A percentile compares a stretch with the other conserved stretches of the same genome.
phyloP scores from a whole-genome alignment of 2,113 vertebrate species.

The Gnathonemus longibarbis region DNA sequence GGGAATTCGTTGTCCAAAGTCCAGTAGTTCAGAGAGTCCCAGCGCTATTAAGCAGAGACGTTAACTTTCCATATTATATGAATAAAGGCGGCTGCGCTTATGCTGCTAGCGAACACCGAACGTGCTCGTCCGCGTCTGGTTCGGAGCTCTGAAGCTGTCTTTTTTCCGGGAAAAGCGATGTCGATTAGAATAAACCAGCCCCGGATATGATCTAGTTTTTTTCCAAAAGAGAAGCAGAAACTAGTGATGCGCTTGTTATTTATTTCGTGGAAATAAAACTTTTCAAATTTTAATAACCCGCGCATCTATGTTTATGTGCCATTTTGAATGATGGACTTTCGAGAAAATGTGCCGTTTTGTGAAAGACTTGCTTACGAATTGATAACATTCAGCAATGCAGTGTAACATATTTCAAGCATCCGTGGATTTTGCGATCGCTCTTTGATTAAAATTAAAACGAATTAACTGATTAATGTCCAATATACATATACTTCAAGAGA shows the following conservation, averaged over 20 bases:
- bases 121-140: not conserved
- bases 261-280: not conserved
- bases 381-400: not conserved
- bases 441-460: not conserved
- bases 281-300: not conserved
- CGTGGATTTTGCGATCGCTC: not conserved
- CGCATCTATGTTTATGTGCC: not conserved
- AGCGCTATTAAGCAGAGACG: not conserved
- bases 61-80: conserved; percentile 4
- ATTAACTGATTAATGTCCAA: not conserved
- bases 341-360: not conserved
- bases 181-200: conserved; percentile 63
- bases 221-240: conserved; percentile 24
- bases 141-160: conserved; percentile 36
- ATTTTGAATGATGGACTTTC: not conserved
- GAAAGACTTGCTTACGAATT: not conserved
- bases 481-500: not conserved
- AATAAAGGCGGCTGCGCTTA: not conserved
- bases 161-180: conserved; percentile 58
- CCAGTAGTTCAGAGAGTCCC: not conserved
- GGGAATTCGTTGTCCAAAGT: conserved; percentile 16
- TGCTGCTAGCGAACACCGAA: conserved; percentile 18
- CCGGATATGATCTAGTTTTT: conserved; percentile 58
- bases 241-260: conserved; percentile 5
- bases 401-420: not conserved